Percentiles rank a stretch among this genome's conserved stretches.
Conservation (phyloP, 2,797 vertebrate genomes). For the Cuniculus paca region DNA sequence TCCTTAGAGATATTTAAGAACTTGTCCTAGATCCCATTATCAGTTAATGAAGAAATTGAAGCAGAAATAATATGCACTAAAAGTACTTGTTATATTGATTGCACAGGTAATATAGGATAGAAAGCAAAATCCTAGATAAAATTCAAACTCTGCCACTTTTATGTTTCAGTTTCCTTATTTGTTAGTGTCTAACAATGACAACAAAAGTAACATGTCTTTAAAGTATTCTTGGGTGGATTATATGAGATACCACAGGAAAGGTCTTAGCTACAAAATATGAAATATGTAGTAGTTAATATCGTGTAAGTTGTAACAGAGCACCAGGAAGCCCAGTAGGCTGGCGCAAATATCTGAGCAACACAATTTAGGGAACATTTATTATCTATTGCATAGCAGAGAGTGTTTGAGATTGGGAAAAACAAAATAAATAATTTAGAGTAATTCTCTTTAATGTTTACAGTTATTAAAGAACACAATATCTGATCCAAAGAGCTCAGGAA, state of each 20-base stretch:
- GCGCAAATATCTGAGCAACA: conserved; percentile 1
- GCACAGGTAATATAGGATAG: not conserved
- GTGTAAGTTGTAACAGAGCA: not conserved
- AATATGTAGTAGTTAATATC: not conserved
- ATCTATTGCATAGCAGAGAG: not conserved
- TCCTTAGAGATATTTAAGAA: not conserved
- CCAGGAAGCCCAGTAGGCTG: not conserved
- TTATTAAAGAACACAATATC: conserved; percentile 37
- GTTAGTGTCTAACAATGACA: not conserved
- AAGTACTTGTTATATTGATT: conserved; percentile 21
- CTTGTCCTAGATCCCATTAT: not conserved
- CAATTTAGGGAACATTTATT: conserved; percentile 44
- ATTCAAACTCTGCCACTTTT: not conserved
- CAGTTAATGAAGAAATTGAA: conserved; percentile 30
- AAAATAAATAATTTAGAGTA: conserved; percentile 56
- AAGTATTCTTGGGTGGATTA: conserved; percentile 36
- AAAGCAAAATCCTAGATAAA: conserved; percentile 26
- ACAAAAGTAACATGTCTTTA: not conserved
- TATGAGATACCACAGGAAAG: conserved; percentile 12
- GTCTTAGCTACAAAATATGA: not conserved
- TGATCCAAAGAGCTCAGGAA: not conserved
- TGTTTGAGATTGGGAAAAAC: conserved; percentile 29
- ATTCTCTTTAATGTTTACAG: conserved; percentile 23
- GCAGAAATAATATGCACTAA: conserved; percentile 54
- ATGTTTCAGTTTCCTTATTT: not conserved